phyloP scores from a whole-genome alignment of 2,113 vertebrate species.

The Osmerus eperlanus region DNA sequence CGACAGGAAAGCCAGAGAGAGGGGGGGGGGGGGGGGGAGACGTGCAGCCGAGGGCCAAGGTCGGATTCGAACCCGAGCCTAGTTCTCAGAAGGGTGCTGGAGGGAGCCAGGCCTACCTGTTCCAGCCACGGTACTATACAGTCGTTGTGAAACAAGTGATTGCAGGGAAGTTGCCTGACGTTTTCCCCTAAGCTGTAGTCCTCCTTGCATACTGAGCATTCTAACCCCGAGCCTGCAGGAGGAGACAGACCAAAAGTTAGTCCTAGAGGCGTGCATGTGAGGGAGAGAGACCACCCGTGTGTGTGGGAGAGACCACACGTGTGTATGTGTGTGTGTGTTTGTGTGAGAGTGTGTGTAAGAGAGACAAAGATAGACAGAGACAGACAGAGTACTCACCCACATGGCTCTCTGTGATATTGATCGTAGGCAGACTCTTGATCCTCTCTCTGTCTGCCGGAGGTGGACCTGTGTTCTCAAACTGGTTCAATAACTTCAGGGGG shows the following conservation, averaged over 20 bases:
- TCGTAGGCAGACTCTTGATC: conserved; percentile 90
- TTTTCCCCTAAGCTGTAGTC: conserved; percentile 87
- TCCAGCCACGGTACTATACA: conserved; percentile 98
- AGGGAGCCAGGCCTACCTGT: conserved; percentile 75
- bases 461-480: conserved; percentile 97
- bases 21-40: too few relatives aligned
- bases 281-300: too few relatives aligned
- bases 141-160: conserved; percentile 94
- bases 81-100: neutral
- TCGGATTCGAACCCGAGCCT: too few relatives aligned
- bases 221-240: conserved; percentile 83
- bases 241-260: neutral
- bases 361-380: neutral
- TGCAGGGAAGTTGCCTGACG: conserved; percentile 93
- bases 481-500: conserved; percentile 88
- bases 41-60: too few relatives aligned
- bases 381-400: conserved; percentile 77
- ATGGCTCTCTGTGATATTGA: conserved; percentile 89
- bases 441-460: conserved; percentile 94
- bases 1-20: too few relatives aligned
- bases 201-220: conserved; percentile 98
- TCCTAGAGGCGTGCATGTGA: neutral
- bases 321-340: neutral
- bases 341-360: conserved; percentile 1
- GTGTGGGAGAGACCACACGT: neutral